A percentile compares a stretch with the other conserved stretches of the same genome.
phyloP scores from a whole-genome alignment of 2,888 invertebrate species.

The Idaea dimidiata region DNA sequence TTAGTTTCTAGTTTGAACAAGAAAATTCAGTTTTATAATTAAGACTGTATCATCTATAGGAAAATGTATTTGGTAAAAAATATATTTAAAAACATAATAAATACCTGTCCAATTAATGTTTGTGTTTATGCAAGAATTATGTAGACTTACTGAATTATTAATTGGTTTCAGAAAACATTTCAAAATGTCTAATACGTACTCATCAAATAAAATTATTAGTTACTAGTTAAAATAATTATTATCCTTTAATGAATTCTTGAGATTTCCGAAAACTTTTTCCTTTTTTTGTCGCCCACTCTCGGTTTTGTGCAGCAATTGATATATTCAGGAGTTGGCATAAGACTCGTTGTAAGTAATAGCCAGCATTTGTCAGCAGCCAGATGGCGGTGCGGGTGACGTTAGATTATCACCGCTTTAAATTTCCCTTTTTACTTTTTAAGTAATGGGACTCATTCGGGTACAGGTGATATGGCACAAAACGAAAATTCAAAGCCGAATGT shows the following conservation, averaged over 20 bases:
- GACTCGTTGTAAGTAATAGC: conserved; percentile 47
- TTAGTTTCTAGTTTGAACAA: too few relatives aligned
- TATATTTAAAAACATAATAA: too few relatives aligned
- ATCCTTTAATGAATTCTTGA: neutral
- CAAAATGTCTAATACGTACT: too few relatives aligned
- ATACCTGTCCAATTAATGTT: too few relatives aligned
- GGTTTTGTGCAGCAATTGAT: conserved; percentile 36
- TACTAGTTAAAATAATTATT: neutral
- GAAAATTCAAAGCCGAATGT: neutral
- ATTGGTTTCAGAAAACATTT: too few relatives aligned
- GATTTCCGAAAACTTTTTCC: conserved; percentile 10
- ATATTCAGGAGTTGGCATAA: conserved; percentile 39
- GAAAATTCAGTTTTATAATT: too few relatives aligned
- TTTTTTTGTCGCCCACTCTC: conserved; percentile 12
- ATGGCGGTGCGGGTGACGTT: conserved; percentile 36
- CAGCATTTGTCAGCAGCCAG: conserved; percentile 52
- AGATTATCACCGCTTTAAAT: conserved; percentile 47
- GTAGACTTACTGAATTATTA: too few relatives aligned
- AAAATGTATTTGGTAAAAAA: too few relatives aligned
- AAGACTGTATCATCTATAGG: too few relatives aligned
- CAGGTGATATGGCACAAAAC: conserved; percentile 18
- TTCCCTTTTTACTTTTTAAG: conserved; percentile 40
- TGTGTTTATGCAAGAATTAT: too few relatives aligned
- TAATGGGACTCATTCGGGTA: conserved; percentile 35
- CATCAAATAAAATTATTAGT: too few relatives aligned